Conservation (phyloP, 2,113 vertebrate genomes). For the Halcyon malimbica region DNA sequence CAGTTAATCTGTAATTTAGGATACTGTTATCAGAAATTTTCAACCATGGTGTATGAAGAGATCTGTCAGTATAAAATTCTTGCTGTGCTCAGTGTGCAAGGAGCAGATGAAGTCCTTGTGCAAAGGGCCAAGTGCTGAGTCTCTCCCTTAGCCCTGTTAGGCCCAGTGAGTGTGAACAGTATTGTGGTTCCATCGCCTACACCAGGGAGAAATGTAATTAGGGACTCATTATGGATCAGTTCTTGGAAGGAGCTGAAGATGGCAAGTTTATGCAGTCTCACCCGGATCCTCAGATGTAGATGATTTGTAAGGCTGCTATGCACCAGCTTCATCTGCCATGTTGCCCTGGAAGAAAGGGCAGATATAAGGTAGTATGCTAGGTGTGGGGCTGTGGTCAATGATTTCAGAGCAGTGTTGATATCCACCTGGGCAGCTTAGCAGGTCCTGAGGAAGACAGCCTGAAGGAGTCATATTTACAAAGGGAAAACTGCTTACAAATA, state of each 20-base stretch:
- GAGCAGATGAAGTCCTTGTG: neutral
- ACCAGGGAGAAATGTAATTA: no score
- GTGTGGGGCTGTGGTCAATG: neutral
- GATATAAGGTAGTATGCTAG: neutral
- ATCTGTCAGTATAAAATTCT: neutral
- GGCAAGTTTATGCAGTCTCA: neutral
- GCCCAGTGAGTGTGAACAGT: fast-evolving
- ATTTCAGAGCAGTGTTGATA: neutral
- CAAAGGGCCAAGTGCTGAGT: neutral
- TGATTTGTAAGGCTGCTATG: neutral
- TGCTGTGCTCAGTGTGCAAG: neutral
- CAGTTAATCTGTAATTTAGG: neutral
- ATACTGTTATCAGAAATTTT: neutral
- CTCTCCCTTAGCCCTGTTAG: neutral
- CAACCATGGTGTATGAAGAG: neutral
- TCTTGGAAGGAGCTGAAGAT: neutral
- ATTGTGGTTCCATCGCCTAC: neutral
- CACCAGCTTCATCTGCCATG: neutral
- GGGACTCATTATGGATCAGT: neutral
- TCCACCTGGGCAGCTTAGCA: neutral
- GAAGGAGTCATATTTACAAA: neutral
- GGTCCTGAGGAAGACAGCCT: fast-evolving
- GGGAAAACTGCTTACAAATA: neutral
- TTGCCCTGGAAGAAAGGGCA: neutral
- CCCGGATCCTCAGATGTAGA: neutral